Base-by-base conservation (phyloP, 2,888 invertebrate species). In the Chloroclysta siterata region DNA sequence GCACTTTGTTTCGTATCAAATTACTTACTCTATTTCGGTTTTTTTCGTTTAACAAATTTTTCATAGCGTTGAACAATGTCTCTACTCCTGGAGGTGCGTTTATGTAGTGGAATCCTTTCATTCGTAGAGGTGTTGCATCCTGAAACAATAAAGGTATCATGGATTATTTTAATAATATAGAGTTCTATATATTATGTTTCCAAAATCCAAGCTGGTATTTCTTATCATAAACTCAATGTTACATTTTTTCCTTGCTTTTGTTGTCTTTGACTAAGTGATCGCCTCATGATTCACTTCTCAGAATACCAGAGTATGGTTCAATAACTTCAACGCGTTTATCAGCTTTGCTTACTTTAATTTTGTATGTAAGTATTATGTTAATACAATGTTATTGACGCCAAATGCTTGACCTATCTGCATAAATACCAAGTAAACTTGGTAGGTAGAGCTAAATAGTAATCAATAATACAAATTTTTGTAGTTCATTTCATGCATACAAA, bases 51-150 rank as follows among this genome's bases (percentile, higher is more conserved):
- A 95, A 80, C 67, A 95, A 89, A 14, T 78, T 75, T 73, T 93
- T 94, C 50, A 95, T 83, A 33, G 94, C 80, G 67, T 90, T 92
- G 70, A 93, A 94, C 13, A 95, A 62, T 0, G 92, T 90, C 70
- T 94, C 94, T 73, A 95, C 94, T 5, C 93, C 90, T 0, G 92
- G 58, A 0, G 94, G 94, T 0, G 93, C 90, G 72, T 95, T 94
- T 47, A 94, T 71, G 65, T 94, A 94, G 75, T 95, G 94, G 29
- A 91, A 78, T 7, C 93, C 94, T 79, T 95, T 95, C 75, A 94
- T 91, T 57, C 95, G 88, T 41, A 94, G 73, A 0, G 95, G 95
- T 60, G 91, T 87, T 1, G 94, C 94, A 61, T 95, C 94, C 94
- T 95, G 82, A 55, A 92, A 90, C 33, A 17, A 22, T 3, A 22